These are phyloP conservation scores for Hedya salicella DNA, from an alignment of 2,888 invertebrate genomes.

Conservation along the genomic window DNA sequence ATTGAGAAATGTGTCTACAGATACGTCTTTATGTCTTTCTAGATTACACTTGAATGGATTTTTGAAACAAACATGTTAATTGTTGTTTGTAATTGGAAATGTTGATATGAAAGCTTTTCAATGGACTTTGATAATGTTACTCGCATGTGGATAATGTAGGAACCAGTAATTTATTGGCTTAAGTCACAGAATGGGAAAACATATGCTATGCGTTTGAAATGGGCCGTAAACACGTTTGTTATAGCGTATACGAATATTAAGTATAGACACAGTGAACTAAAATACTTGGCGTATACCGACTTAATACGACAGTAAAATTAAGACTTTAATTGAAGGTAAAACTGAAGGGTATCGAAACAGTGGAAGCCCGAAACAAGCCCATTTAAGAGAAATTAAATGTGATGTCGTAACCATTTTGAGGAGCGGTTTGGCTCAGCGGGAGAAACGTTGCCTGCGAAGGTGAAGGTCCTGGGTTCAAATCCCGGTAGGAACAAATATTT, in stretches of 20 bases:
- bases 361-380: no score
- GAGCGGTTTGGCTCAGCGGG: no score
- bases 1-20: constrained; percentile 74
- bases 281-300: no score
- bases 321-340: no score
- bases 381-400: no score
- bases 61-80: constrained; percentile 39
- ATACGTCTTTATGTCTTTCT: constrained; percentile 53
- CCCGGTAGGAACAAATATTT: no score
- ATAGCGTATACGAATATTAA: background rate
- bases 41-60: constrained; percentile 44
- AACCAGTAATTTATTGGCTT: constrained; percentile 17
- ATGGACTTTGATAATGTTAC: constrained; percentile 13
- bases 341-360: no score
- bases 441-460: no score
- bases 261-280: no score
- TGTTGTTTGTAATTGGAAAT: background rate
- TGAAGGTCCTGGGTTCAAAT: no score
- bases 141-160: constrained; percentile 8
- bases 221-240: constrained; percentile 9
- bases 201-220: constrained; percentile 3
- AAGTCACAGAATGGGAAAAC: constrained; percentile 11
- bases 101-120: constrained; percentile 4
- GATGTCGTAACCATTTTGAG: no score
- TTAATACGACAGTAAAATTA: no score